Evolutionary conservation across 1,140 invertebrate genomes (phyloP).

Genomic region (Heterodera carotae): DNA sequence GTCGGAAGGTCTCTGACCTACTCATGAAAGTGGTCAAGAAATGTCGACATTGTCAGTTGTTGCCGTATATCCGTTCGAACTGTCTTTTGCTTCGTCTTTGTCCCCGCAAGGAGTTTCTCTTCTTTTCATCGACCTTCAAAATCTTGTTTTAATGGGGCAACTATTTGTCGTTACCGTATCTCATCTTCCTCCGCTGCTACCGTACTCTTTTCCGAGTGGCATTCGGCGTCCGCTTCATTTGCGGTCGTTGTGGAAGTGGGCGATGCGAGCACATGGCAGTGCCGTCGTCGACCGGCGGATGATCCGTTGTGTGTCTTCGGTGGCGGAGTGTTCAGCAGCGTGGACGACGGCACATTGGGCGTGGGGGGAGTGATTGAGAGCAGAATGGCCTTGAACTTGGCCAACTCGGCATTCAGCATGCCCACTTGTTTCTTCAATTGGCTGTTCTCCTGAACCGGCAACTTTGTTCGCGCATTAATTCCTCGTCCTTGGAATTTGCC

Average conservation of each 20-base stretch:
- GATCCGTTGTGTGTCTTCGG: not conserved
- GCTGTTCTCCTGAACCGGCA: not conserved
- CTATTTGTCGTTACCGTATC: not conserved
- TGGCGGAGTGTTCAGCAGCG: not conserved
- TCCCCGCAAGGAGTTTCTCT: too few relatives aligned
- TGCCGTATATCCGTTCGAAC: too few relatives aligned
- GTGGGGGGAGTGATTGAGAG: not conserved
- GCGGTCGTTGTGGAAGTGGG: not conserved
- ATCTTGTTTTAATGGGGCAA: too few relatives aligned
- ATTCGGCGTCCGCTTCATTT: not conserved
- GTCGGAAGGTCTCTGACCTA: too few relatives aligned
- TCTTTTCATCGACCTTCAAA: too few relatives aligned
- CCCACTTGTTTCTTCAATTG: not conserved
- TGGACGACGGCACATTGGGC: not conserved
- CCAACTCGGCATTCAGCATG: not conserved
- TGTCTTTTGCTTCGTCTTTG: too few relatives aligned
- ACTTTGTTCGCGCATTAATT: too few relatives aligned
- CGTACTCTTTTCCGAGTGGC: not conserved
- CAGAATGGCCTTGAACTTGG: not conserved
- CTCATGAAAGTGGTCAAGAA: too few relatives aligned
- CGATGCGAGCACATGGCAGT: slow-evolving; percentile 1
- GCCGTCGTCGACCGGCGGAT: not conserved
- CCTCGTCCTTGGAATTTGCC: too few relatives aligned
- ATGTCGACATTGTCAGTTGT: too few relatives aligned
- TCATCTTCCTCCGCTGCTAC: not conserved